phyloP scores from a whole-genome alignment of 2,888 invertebrate species.

The Oithona nana region DNA sequence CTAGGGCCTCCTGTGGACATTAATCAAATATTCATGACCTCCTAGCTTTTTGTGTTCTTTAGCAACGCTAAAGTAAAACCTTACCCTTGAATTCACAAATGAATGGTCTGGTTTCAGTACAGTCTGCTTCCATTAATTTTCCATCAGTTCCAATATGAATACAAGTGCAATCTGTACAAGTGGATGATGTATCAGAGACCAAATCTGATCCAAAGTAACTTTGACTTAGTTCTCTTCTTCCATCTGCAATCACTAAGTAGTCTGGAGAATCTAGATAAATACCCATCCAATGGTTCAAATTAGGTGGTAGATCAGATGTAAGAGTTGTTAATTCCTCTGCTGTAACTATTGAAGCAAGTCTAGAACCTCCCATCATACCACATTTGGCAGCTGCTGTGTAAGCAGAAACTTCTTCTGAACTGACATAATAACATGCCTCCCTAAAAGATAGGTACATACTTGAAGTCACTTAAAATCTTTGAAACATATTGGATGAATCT shows the following conservation, averaged over 20 bases:
- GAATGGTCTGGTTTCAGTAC: background rate
- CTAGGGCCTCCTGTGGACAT: background rate
- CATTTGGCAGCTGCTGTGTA: background rate
- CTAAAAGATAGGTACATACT: too few relatives aligned
- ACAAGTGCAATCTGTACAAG: background rate
- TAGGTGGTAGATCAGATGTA: background rate
- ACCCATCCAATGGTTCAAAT: background rate
- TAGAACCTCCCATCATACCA: background rate
- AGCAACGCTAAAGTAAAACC: too few relatives aligned
- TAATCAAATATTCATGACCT: too few relatives aligned
- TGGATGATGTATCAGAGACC: background rate
- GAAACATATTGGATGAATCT: background rate
- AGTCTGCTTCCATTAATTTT: background rate
- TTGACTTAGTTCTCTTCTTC: background rate
- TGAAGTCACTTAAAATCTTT: too few relatives aligned
- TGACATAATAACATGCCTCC: background rate
- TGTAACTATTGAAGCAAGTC: background rate
- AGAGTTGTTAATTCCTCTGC: background rate
- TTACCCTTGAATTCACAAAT: background rate
- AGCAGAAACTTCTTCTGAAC: background rate
- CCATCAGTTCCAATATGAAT: background rate
- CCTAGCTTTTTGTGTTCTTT: background rate
- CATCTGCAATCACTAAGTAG: background rate
- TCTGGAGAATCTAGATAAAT: background rate
- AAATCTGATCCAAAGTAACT: background rate